Conservation (phyloP, 2,113 vertebrate species). For the Sinocyclocheilus grahami region DNA sequence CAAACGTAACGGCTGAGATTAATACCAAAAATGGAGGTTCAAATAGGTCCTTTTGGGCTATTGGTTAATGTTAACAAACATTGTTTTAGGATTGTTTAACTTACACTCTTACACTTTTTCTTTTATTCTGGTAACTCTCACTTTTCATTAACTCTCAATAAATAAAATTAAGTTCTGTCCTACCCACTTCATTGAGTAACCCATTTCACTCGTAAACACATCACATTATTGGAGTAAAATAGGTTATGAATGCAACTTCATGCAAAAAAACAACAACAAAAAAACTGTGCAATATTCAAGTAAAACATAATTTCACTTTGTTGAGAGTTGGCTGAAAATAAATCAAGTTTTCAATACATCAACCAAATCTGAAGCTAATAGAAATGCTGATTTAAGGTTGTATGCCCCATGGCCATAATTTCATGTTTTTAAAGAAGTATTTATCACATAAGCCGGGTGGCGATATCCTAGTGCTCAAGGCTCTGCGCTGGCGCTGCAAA, state of each 20-base stretch:
- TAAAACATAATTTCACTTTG: background rate
- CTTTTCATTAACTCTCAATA: background rate
- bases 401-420: conserved; percentile 16
- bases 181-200: background rate
- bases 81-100: background rate
- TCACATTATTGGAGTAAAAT: background rate
- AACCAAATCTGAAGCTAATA: conserved; percentile 26
- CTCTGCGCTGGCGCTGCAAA: background rate
- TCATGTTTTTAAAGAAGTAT: conserved; percentile 29
- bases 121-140: background rate
- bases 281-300: conserved; percentile 8
- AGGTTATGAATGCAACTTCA: background rate
- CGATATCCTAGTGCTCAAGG: conserved; percentile 27
- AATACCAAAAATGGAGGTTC: background rate
- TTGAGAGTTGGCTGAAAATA: conserved; percentile 23
- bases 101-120: too few species aligned
- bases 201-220: background rate
- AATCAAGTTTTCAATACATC: conserved; percentile 5
- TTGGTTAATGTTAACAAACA: background rate
- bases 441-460: conserved; percentile 24
- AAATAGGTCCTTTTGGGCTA: background rate
- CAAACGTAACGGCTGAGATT: background rate
- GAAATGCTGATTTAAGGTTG: conserved; percentile 29
- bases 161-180: background rate
- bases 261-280: background rate